A percentile compares a stretch with the other conserved stretches of the same genome.
These are phyloP conservation scores for Odobenus rosmarus DNA, from an alignment of 2,113 vertebrate species.

Conservation along the genomic window DNA sequence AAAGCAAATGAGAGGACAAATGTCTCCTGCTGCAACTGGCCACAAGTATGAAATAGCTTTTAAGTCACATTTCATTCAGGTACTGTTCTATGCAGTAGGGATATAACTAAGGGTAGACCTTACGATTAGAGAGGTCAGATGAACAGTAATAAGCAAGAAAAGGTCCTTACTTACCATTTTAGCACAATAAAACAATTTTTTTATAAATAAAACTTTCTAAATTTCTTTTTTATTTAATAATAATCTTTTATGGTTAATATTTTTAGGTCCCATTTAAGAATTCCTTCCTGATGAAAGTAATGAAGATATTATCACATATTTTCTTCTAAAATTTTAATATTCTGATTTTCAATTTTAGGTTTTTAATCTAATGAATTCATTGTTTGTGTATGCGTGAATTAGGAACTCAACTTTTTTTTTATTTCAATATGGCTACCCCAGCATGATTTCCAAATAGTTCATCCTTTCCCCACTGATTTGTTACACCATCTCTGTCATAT, in stretches of 20 bases:
- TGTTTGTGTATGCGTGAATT: background rate
- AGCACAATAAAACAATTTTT: background rate
- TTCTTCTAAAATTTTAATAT: background rate
- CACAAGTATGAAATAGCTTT: background rate
- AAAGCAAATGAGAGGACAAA: background rate
- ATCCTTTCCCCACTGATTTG: background rate
- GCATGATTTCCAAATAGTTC: background rate
- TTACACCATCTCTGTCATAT: background rate
- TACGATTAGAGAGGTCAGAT: background rate
- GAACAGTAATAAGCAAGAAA: background rate
- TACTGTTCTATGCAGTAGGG: background rate
- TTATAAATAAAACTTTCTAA: background rate
- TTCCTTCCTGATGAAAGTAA: background rate
- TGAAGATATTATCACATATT: background rate
- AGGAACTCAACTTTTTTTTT: background rate
- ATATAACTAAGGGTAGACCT: background rate
- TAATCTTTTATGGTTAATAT: background rate
- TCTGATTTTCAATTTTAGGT: background rate
- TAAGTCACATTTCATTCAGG: background rate
- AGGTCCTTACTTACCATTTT: background rate
- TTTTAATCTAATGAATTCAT: background rate
- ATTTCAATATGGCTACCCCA: background rate
- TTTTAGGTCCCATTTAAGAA: background rate
- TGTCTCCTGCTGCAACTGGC: background rate
- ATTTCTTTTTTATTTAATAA: background rate